Evolutionary conservation across 2,888 invertebrate genomes (phyloP), one percentile per base, ranked within the genome.

Genomic region (Asteroscopus sphinx): DNA sequence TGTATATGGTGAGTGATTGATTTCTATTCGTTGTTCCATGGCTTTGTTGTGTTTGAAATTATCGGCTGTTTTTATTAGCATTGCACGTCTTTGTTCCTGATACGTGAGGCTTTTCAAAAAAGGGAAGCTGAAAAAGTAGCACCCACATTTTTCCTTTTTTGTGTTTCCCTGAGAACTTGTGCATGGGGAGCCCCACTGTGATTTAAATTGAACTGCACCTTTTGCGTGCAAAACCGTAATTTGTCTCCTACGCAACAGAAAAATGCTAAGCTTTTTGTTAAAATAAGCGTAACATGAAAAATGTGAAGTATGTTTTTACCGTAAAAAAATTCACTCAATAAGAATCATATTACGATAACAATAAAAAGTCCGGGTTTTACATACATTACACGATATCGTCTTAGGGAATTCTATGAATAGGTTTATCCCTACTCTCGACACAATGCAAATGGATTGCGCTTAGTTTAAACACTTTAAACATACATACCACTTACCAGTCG

Each of bases 181-280:
- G n/a, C n/a, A n/a, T n/a, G 51, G 52, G 54, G 51, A 42, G 30
- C 56, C 59, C 53, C 44, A 26, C 36, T 44, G 45, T 57, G 61
- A 61, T 68, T 68, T 57, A 73, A 73, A 76, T 76, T 73, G 61
- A 75, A 72, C 76, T 75, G 72, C 73, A 75, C 63, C 53, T 59
- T 70, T 66, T 62, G 64, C 67, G 76, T 73, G 59, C 39, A 47
- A 60, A 58, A 67, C 44, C 36, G 68, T 72, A 58, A 75, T 73
- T 67, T 60, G 49, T 73, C 56, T 72, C 49, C 16, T 51, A 42
- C 7, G 26, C 39, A 49, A 55, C 30, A 46, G 52, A 56, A 52
- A 57, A 55, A 49, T 57, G 17, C 11, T 41, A 35, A 30, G 32
- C 16, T 37, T 59, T 56, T 42, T 73, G 12, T 55, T 55, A 15